Percentiles rank a stretch among this genome's conserved stretches.
These are phyloP conservation scores for Dromococcyx pavoninus DNA, from an alignment of 2,797 vertebrate genomes.

Conservation along the genomic window DNA sequence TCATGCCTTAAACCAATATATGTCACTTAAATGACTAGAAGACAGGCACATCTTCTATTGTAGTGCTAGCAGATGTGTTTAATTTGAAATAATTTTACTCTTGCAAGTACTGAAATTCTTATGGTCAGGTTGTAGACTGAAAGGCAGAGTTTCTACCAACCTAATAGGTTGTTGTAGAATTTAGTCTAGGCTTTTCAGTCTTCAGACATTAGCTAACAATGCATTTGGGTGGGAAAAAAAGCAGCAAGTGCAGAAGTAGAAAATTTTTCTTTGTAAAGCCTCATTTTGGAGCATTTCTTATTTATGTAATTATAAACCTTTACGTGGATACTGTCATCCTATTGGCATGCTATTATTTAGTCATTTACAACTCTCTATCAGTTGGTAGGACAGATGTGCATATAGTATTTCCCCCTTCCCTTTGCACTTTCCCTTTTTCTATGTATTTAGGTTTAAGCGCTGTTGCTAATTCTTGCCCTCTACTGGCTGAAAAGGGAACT, in stretches of 20 bases:
- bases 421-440: neutral
- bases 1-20: neutral
- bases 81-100: neutral
- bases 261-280: neutral
- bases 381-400: neutral
- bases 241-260: neutral
- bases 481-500: neutral
- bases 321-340: fast-evolving
- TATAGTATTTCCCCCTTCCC: fast-evolving
- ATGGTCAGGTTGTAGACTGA: fast-evolving
- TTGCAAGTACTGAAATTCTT: neutral
- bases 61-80: neutral
- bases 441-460: fast-evolving
- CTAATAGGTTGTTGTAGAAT: neutral
- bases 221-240: neutral
- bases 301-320: neutral
- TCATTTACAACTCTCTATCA: neutral
- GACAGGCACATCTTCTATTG: too few species aligned
- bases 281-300: neutral
- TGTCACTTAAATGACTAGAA: fast-evolving
- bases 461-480: neutral
- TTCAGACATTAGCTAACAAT: neutral
- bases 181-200: neutral
- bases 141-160: neutral
- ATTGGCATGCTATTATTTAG: neutral